Percentiles rank a stretch among this genome's conserved stretches.
Conservation (phyloP, 2,797 vertebrate genomes). For the Sebastolobus alascanus region DNA sequence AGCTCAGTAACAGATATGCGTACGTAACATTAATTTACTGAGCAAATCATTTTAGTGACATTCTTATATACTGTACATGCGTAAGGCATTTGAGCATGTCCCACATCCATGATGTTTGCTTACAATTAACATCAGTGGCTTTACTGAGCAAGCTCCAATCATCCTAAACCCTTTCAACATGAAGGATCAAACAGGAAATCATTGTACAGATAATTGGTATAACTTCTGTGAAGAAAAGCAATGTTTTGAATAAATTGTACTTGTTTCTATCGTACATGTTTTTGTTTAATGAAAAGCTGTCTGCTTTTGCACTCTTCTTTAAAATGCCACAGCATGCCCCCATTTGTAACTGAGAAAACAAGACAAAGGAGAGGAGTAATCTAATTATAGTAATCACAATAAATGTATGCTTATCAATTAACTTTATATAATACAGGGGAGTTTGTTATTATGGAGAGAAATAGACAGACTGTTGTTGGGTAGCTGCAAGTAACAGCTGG, state of each 20-base stretch:
- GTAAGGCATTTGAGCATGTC: neutral
- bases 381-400: neutral
- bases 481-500: constrained; percentile 51
- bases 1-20: neutral
- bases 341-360: constrained; percentile 5
- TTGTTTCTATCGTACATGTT: neutral
- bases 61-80: neutral
- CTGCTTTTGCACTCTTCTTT: neutral
- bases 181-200: neutral
- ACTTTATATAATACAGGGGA: neutral
- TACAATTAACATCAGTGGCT: neutral
- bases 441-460: constrained; percentile 21
- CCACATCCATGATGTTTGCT: neutral
- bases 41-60: neutral
- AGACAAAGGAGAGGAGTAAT: neutral
- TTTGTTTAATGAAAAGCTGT: neutral
- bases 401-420: neutral
- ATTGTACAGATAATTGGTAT: neutral
- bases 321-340: neutral
- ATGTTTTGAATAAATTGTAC: neutral
- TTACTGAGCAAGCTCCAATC: neutral
- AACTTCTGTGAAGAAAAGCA: neutral
- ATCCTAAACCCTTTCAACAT: neutral
- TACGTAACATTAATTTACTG: neutral
- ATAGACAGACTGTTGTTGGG: constrained; percentile 45